Evolutionary conservation across 1,140 invertebrate genomes (phyloP), one percentile per base, ranked within the genome.

Genomic region (Dufourea novaeangliae): DNA sequence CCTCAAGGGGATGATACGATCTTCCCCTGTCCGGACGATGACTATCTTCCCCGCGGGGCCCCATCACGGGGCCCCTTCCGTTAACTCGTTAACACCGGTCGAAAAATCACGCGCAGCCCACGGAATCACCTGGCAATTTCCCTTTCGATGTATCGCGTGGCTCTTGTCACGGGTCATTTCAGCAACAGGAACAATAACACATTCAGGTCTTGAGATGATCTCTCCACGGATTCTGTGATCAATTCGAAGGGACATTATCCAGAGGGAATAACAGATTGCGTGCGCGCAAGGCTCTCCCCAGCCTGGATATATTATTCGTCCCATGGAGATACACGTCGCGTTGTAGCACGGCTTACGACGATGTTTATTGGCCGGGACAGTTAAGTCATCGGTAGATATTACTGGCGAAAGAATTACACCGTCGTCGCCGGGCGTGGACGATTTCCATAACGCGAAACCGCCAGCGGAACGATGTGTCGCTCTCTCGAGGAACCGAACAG

Each of bases 1-100:
- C 25, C 75, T 44, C 11, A 27, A 62, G 75, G n/a, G 75, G 75
- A 77, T 62, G 75, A 71, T 77, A 77, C 67, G 57, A 70, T 70
- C 75, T 70, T 62, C 59, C 75, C 75, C 41, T 34, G 32, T 63
- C n/a, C 39, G 12, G n/a, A 1, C 66, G 73, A 76, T 76, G 22
- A 22, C n/a, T 61, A 76, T 76, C 73, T 69, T 17, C 52, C 25
- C 0, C 63, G 46, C 34, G 34, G 34, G 8, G 41, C 11, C 12
- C 3, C 41, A 14, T 11, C 20, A 8, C 46, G 11, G 41, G 54
- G 17, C 22, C 37, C n/a, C n/a, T n/a, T n/a, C n/a, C 25, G 12
- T 32, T n/a, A 27, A 11, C 25, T 17, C 39, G 39, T 54, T 59
- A 69, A 75, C 37, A 54, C 37, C 22, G n/a, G n/a, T n/a, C 64